Evolutionary conservation across 2,888 invertebrate genomes (phyloP).

Genomic region (Xanthorhoe designata): DNA sequence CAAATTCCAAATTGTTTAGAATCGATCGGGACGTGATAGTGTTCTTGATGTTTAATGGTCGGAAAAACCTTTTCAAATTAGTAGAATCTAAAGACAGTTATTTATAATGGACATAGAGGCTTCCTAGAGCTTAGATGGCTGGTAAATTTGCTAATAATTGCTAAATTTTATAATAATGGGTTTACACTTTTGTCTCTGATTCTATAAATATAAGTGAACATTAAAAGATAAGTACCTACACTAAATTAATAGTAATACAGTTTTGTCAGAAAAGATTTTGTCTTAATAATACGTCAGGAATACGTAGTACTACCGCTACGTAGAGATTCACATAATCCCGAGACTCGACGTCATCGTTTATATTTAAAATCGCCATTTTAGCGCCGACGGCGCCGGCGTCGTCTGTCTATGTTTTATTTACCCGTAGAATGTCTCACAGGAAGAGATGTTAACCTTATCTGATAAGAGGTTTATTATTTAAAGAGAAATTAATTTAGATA

Average conservation of each 20-base stretch:
- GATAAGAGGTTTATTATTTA: not conserved
- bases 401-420: conserved; percentile 41
- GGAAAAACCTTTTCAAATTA: not conserved
- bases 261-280: not conserved
- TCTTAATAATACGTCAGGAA: not conserved
- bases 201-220: too few species aligned
- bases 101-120: too few species aligned
- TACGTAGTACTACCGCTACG: not conserved
- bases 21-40: conserved; percentile 54
- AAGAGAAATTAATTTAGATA: too few species aligned
- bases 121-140: too few species aligned
- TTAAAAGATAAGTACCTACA: too few species aligned
- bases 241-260: not conserved
- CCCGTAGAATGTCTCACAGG: conserved; percentile 39
- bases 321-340: conserved; percentile 16
- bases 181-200: too few species aligned
- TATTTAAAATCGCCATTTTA: conserved; percentile 29
- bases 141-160: too few species aligned
- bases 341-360: conserved; percentile 39
- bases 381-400: conserved; percentile 15
- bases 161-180: too few species aligned
- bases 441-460: conserved; percentile 34
- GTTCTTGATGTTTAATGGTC: conserved; percentile 25
- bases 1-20: conserved; percentile 68
- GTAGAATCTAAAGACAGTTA: not conserved